A percentile compares a stretch with the other conserved stretches of the same genome.
phyloP scores from a whole-genome alignment of 2,797 vertebrate species.

The Nothura maculosa region DNA sequence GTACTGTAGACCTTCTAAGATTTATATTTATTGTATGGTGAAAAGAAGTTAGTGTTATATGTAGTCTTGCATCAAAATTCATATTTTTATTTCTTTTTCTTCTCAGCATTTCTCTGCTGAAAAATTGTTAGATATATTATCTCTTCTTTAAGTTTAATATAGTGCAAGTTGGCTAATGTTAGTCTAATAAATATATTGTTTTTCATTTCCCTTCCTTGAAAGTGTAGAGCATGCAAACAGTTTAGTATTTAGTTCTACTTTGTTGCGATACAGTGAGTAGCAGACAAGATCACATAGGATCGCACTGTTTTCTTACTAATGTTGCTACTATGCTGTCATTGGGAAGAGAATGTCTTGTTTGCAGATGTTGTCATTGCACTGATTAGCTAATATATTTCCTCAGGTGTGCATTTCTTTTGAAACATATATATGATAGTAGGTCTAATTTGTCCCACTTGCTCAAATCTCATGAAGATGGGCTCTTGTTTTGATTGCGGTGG shows the following conservation, averaged over 20 bases:
- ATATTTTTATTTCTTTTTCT: background rate
- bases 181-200: background rate
- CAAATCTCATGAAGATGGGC: background rate
- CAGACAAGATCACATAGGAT: background rate
- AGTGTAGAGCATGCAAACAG: background rate
- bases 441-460: background rate
- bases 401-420: background rate
- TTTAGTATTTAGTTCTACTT: constrained; percentile 8
- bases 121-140: background rate
- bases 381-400: background rate
- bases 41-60: background rate
- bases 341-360: background rate
- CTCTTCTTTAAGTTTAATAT: background rate
- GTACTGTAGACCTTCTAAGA: background rate
- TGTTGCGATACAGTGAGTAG: background rate
- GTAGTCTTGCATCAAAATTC: constrained; percentile 3
- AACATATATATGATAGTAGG: background rate
- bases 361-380: background rate
- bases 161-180: background rate
- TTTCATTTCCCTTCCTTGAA: constrained; percentile 5
- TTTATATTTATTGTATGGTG: background rate
- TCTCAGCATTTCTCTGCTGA: background rate
- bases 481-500: background rate
- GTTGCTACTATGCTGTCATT: background rate
- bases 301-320: background rate